Base-by-base conservation (phyloP, 2,888 invertebrate genomes). In the Clitarchus hookeri region DNA sequence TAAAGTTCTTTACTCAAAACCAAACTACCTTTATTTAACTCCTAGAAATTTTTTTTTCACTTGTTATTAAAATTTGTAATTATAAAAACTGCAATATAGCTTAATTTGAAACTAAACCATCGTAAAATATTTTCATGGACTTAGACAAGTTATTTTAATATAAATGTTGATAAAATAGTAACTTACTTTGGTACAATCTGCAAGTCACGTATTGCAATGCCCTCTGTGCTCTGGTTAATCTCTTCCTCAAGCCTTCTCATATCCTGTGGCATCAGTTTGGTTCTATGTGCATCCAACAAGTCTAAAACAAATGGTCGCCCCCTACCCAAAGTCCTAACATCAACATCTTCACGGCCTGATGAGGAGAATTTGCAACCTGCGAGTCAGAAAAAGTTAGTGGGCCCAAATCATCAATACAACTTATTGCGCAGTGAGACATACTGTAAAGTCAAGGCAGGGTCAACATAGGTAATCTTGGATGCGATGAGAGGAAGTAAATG, bases 261-360 rank as follows among this genome's bases (percentile, higher is more conserved):
- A 86, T 94, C 91, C 11, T 92, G 90, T 23, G 89, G 90, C 0
- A 92, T 91, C 88, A 96, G 92, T 65, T 92, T 91, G 26, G 94
- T 93, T 36, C 92, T 91, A 88, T 92, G 93, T 0, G 97, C 95
- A 91, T 96, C 94, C 0, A 94, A 90, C 79, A 98, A 94, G 93
- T 99, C 98, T 0, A 99, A 92, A 0, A 97, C 96, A 92, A 99
- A 99, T 0, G 99, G 99, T 13, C 99, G 92, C 0, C 99, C 99
- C 87, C 94, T 93, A 0, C 98, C 98, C 87, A 99, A 92, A 92
- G 97, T 99, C 87, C 98, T 93, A 0, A 99, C 99, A 92, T 99
- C 99, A 0, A 98, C 97, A 92, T 99, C 99, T 92, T 99, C 99
- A 78, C 99, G 93, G 0, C 99, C 99, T 85, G 98, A 98, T 4